Evolutionary conservation across 2,113 vertebrate genomes (phyloP), one percentile per base, ranked within the genome.

Genomic region (Thamnaconus septentrionalis): DNA sequence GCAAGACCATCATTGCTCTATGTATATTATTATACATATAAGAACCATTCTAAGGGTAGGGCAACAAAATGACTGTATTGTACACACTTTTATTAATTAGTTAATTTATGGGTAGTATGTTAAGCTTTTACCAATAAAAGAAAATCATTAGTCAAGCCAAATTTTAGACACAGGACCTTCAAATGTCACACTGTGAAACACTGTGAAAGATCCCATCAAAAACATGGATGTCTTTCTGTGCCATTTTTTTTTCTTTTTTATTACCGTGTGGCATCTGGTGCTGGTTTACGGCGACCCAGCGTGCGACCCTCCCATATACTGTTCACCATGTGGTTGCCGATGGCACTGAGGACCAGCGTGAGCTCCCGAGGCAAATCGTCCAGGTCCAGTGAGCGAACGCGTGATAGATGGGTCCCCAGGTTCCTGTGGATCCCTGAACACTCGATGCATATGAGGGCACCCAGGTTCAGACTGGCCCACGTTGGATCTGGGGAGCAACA

Each of bases 381-480:
- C 0, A 90, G 82, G 45, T 88, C 88, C 61, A 90, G 70, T 0
- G 88, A 90, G 59, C 88, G 86, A 12, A 90, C 88, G 0, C 88
- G 85, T 0, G 88, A 87, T 64, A 90, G 72, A 53, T 90, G 88
- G 59, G 88, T 90, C n/a, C 88, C 88, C 82, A 90, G 7, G 69
- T 90, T 90, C 42, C 88, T 81, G 71, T 90, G 88, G 73, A 90
- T 90, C 63, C 88, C 88, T 2, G 88, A 90, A 46, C 88, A 90
- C 75, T 90, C 88, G 41, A 90, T 90, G 70, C 88, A 90, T 9
- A 90, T 87, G 64, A 90, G 88, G 11, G 88, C 88, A 0, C 88
- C 88, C 41, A 90, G 79, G 69, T 90, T 90, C 67, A 90, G 81
- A 62, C 88, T 90, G 79, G 86, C 88, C 88, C 88, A 90, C 6